Percentiles rank a stretch among this genome's conserved stretches.
These are phyloP conservation scores for Pogonophryne albipinna DNA, from an alignment of 2,797 vertebrate genomes.

Conservation along the genomic window DNA sequence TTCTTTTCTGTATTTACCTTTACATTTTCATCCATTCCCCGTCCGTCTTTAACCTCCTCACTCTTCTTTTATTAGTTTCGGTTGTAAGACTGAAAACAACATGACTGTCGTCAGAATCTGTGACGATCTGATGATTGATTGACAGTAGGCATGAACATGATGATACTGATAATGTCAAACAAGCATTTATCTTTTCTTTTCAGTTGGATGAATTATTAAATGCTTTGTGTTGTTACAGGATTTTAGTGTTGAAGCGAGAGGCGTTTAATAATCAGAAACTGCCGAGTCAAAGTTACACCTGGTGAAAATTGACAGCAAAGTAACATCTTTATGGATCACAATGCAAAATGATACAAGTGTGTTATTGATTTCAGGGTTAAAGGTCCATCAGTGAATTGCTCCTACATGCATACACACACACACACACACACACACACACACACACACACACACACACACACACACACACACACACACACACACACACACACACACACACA, in stretches of 20 bases:
- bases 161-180: neutral
- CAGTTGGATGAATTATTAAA: constrained; percentile 16
- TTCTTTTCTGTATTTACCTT: no score
- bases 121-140: neutral
- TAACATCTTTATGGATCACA: neutral
- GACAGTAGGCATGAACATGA: neutral
- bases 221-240: neutral
- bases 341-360: constrained; percentile 13
- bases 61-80: neutral
- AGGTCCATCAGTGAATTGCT: constrained; percentile 23
- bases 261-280: neutral
- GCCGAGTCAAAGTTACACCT: neutral
- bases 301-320: neutral
- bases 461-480: neutral
- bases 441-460: neutral
- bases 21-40: no score
- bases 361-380: constrained; percentile 19
- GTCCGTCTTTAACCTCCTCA: neutral
- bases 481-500: neutral
- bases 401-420: neutral
- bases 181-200: no score
- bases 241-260: neutral
- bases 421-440: neutral
- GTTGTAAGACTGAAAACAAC: no score
- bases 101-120: neutral